phyloP scores from a whole-genome alignment of 2,113 vertebrate genomes.

The Cyprinodon brontotheroides region DNA sequence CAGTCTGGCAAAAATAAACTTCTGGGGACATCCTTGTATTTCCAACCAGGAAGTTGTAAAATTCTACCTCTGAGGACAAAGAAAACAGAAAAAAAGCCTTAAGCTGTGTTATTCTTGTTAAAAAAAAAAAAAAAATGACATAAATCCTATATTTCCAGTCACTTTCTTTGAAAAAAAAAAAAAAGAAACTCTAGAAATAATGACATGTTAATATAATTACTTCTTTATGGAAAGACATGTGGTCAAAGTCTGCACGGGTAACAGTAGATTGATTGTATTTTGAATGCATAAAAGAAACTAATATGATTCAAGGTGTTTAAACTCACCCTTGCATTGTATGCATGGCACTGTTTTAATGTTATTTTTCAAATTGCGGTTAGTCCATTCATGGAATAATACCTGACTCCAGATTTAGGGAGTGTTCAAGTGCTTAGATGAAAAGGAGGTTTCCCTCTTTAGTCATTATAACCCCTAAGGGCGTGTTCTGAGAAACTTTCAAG shows the following conservation, averaged over 20 bases:
- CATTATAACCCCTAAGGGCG: constrained; percentile 61
- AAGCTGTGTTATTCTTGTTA: background rate
- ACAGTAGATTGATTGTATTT: background rate
- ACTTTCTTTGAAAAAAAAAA: background rate
- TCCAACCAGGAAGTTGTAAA: background rate
- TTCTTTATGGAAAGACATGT: background rate
- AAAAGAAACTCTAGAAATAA: background rate
- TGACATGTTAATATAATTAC: background rate
- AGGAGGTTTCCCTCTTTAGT: constrained; percentile 37
- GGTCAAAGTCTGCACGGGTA: background rate
- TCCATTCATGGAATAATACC: constrained; percentile 1
- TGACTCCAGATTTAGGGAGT: constrained; percentile 20
- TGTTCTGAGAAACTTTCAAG: constrained; percentile 72
- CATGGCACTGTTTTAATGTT: background rate
- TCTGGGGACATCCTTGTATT: background rate
- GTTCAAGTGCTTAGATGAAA: constrained; percentile 16
- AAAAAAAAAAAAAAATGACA: background rate
- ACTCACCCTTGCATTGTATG: too few species aligned
- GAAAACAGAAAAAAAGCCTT: background rate
- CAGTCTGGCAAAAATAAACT: background rate
- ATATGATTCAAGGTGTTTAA: too few species aligned
- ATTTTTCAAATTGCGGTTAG: background rate
- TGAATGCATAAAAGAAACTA: background rate
- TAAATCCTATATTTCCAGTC: background rate
- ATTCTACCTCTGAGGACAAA: background rate